A percentile compares a stretch with the other conserved stretches of the same genome.
These are phyloP conservation scores for Sorex fumeus DNA, from an alignment of 2,113 vertebrate genomes.

Conservation along the genomic window DNA sequence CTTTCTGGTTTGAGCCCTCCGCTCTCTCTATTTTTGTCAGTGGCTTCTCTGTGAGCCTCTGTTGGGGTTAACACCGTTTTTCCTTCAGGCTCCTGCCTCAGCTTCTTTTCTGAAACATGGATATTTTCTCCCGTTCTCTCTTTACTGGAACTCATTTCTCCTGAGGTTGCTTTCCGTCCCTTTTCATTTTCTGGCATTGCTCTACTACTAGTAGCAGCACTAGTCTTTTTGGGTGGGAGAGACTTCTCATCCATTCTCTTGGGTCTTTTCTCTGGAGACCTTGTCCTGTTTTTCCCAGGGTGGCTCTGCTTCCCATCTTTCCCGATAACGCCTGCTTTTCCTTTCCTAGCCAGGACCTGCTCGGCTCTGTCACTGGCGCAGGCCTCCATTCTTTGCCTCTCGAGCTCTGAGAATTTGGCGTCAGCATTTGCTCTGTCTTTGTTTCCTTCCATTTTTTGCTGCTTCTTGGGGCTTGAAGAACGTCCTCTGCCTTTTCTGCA, in stretches of 20 bases:
- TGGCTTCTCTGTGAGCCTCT: slow-evolving; percentile 72
- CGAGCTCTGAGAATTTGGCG: slow-evolving; percentile 15
- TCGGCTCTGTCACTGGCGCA: slow-evolving; percentile 1
- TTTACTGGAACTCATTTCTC: slow-evolving; percentile 76
- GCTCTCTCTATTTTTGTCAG: slow-evolving; percentile 79
- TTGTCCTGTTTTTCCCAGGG: slow-evolving; percentile 61
- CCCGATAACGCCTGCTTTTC: slow-evolving; percentile 44
- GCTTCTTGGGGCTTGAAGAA: slow-evolving; percentile 90
- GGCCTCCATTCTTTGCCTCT: not conserved
- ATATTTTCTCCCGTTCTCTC: slow-evolving; percentile 84
- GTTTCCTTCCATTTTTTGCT: slow-evolving; percentile 81
- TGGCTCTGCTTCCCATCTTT: slow-evolving; percentile 73
- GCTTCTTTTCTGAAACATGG: slow-evolving; percentile 80
- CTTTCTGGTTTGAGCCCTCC: slow-evolving; percentile 85
- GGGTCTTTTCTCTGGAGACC: slow-evolving; percentile 71
- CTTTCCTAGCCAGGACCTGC: slow-evolving; percentile 84
- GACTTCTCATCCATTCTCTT: slow-evolving; percentile 46
- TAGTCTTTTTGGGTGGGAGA: slow-evolving; percentile 56
- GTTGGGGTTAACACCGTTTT: not conserved
- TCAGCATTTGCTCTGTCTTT: slow-evolving; percentile 48
- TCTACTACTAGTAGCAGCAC: slow-evolving; percentile 62
- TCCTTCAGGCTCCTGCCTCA: slow-evolving; percentile 76
- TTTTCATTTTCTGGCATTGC: slow-evolving; percentile 56
- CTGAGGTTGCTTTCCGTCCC: slow-evolving; percentile 35
- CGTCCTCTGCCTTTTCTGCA: slow-evolving; percentile 64